Conservation (phyloP, 2,113 vertebrate species). For the Micronycteris hirsuta region DNA sequence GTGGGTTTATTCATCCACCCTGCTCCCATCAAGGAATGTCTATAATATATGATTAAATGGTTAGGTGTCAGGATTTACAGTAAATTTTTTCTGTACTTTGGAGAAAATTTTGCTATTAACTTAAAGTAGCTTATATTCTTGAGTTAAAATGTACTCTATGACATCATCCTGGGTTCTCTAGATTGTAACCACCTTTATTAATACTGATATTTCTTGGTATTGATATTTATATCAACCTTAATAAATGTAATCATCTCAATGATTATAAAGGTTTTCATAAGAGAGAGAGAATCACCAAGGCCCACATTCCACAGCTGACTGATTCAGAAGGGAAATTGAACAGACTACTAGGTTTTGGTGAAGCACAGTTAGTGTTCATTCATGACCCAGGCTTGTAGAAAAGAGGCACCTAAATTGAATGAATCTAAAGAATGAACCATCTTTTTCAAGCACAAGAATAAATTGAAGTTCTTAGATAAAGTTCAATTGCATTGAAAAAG, state of each 20-base stretch:
- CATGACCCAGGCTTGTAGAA: not conserved
- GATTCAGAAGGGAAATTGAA: not conserved
- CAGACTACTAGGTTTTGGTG: constrained; percentile 17
- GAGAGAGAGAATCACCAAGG: not conserved
- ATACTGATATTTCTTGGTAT: constrained; percentile 41
- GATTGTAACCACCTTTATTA: constrained; percentile 15
- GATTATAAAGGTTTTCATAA: constrained; percentile 35
- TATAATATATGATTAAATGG: constrained; percentile 57
- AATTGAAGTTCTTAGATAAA: constrained; percentile 31
- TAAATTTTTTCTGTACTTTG: constrained; percentile 22
- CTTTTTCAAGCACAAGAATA: constrained; percentile 14
- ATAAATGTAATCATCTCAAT: constrained; percentile 17
- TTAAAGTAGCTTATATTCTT: constrained; percentile 38
- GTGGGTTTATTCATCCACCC: constrained; percentile 81
- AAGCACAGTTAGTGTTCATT: not conserved
- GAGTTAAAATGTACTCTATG: constrained; percentile 33
- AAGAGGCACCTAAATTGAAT: not conserved
- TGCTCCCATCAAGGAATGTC: constrained; percentile 65
- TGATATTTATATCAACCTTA: constrained; percentile 31
- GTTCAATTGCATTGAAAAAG: constrained; percentile 38
- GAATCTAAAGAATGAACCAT: constrained; percentile 34
- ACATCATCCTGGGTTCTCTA: not conserved
- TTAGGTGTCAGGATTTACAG: constrained; percentile 44
- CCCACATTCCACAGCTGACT: not conserved
- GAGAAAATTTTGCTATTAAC: constrained; percentile 37